Conservation (phyloP, 1,140 invertebrate species). For the Euura lappo region DNA sequence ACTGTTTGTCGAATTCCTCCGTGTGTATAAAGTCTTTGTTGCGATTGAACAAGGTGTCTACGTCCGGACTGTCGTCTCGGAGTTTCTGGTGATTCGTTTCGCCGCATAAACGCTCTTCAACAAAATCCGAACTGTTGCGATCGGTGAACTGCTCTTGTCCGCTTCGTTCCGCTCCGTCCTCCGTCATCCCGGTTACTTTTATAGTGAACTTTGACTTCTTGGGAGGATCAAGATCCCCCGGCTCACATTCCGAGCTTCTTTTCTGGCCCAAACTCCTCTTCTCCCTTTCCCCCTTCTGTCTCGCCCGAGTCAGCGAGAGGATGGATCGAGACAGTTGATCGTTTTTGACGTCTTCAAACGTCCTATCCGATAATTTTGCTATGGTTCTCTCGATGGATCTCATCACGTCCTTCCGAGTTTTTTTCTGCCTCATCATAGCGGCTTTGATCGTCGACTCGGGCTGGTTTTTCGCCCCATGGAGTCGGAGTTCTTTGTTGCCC, state of each 20-base stretch:
- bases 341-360: background rate
- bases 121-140: no score
- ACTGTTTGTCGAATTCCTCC: background rate
- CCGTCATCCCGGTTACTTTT: slow-evolving; percentile 44
- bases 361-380: slow-evolving; percentile 18
- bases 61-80: slow-evolving; percentile 24
- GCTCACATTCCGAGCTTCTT: background rate
- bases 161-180: slow-evolving; percentile 31
- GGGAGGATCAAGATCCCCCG: slow-evolving; percentile 6
- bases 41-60: slow-evolving; percentile 14
- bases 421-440: slow-evolving; percentile 36
- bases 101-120: background rate
- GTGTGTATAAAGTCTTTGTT: background rate
- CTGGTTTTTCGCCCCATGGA: slow-evolving; percentile 23
- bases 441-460: slow-evolving; percentile 27
- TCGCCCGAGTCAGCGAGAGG: background rate
- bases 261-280: background rate
- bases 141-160: no score
- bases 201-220: slow-evolving; percentile 38
- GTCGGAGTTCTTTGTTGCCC: slow-evolving; percentile 10
- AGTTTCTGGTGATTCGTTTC: background rate
- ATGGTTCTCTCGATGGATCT: slow-evolving; percentile 32
- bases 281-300: background rate
- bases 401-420: slow-evolving; percentile 33
- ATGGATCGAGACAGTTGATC: background rate